Evolutionary conservation across 2,113 vertebrate species (phyloP).

Genomic region (Macrotis lagotis): DNA sequence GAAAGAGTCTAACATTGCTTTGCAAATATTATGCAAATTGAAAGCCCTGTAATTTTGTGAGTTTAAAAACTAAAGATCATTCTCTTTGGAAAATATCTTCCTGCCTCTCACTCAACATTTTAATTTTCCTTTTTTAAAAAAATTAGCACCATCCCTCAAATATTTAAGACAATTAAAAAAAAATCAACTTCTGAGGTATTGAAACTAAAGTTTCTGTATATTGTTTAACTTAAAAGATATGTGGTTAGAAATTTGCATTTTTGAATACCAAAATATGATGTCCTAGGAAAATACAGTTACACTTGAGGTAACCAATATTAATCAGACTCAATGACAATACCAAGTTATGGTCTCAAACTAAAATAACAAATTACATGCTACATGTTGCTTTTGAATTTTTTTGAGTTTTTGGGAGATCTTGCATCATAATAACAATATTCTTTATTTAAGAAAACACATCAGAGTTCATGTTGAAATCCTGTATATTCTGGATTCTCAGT

Average conservation of each 20-base stretch:
- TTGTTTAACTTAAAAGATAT: not conserved
- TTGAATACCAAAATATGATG: not conserved
- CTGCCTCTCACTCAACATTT: not conserved
- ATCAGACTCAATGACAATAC: not conserved
- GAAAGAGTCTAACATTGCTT: not conserved
- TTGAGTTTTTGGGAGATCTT: not conserved
- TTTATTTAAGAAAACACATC: not conserved
- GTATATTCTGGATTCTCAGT: not conserved
- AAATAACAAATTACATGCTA: not conserved
- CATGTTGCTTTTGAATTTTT: constrained; percentile 29
- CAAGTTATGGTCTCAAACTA: not conserved
- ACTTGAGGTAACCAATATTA: not conserved
- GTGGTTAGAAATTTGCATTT: not conserved
- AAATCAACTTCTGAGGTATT: not conserved
- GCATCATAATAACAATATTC: constrained; percentile 18
- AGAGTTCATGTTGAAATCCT: not conserved
- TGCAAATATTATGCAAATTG: not conserved
- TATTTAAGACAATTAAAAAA: not conserved
- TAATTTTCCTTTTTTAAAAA: not conserved
- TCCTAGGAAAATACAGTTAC: not conserved
- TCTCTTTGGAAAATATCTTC: not conserved
- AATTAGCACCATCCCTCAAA: not conserved
- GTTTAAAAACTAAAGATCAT: not conserved
- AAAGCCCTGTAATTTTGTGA: not conserved
- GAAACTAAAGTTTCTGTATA: not conserved